Percentiles rank a stretch among this genome's conserved stretches.
phyloP scores from a whole-genome alignment of 2,888 invertebrate species.

The Pheosia tremula region DNA sequence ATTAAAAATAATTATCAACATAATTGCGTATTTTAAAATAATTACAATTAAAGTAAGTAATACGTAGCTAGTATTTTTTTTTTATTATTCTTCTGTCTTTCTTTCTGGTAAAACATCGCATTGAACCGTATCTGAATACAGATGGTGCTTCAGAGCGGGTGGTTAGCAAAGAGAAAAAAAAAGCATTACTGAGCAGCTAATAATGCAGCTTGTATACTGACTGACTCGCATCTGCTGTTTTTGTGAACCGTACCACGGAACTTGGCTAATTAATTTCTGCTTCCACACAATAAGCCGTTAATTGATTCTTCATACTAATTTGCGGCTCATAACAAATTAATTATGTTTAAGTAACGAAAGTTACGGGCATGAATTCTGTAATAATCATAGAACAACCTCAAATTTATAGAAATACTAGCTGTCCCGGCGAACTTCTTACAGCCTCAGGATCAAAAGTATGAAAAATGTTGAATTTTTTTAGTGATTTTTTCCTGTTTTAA shows the following conservation, averaged over 20 bases:
- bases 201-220: constrained; percentile 71
- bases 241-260: constrained; percentile 69
- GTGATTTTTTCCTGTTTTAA: no score
- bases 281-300: constrained; percentile 65
- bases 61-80: no score
- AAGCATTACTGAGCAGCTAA: constrained; percentile 72
- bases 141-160: constrained; percentile 72
- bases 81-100: background rate
- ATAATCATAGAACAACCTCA: no score
- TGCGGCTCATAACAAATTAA: constrained; percentile 56
- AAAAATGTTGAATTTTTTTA: no score
- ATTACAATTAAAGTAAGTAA: no score
- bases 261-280: constrained; percentile 74
- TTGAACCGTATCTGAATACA: constrained; percentile 65
- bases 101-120: constrained; percentile 23
- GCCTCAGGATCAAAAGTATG: no score
- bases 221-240: constrained; percentile 76
- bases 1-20: no score
- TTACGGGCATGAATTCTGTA: background rate
- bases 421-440: no score
- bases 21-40: no score
- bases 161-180: constrained; percentile 71
- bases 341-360: constrained; percentile 27
- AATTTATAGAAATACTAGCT: no score
- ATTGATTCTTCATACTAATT: constrained; percentile 76